Evolutionary conservation across 2,113 vertebrate genomes (phyloP), one percentile per base, ranked within the genome.

Genomic region (Leucosticte australis): DNA sequence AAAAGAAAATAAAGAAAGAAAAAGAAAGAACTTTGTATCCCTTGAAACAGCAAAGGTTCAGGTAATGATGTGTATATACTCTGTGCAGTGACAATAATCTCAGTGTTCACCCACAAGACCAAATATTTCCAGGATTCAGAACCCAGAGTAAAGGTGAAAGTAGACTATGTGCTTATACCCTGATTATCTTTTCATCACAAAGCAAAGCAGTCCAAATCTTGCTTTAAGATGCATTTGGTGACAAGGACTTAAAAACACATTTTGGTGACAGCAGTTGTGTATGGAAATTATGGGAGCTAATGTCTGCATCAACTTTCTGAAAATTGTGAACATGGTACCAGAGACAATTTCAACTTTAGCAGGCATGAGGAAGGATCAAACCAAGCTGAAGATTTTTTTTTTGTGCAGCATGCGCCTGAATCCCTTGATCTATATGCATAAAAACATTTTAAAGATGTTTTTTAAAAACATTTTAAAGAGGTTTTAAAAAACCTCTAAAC

Each of bases 51-150:
- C 19, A 73, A 39, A 89, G 7, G 4, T 65, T 77, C n/a, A 37
- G 0, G 0, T 44, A 56, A 44, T 74, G 11, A 42, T 2, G 1
- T 46, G 19, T 44, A 35, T 24, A 27, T 41, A 46, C 4, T 52
- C 46, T 73, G 15, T 60, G 27, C 27, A 60, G 18, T 69, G 53
- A 80, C 8, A 62, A 7, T 22, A 78, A 78, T 46, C n/a, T 44
- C 31, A 35, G 0, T 17, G 11, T 33, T 82, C 37, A 53, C 4
- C 6, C 33, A 81, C 22, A 78, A n/a, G 11, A 60, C 24, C 33
- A 93, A 55, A 47, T 56, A 56, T 17, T 84, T 87, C 27, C 64
- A 44, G 24, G 17, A 85, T 62, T 90, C 28, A 57, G 42, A 87
- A 82, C 7, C 3, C 2, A 70, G n/a, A 78, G 17, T 7, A 85